Evolutionary conservation across 2,113 vertebrate genomes (phyloP).

Genomic region (Periophthalmodon schlosseri): DNA sequence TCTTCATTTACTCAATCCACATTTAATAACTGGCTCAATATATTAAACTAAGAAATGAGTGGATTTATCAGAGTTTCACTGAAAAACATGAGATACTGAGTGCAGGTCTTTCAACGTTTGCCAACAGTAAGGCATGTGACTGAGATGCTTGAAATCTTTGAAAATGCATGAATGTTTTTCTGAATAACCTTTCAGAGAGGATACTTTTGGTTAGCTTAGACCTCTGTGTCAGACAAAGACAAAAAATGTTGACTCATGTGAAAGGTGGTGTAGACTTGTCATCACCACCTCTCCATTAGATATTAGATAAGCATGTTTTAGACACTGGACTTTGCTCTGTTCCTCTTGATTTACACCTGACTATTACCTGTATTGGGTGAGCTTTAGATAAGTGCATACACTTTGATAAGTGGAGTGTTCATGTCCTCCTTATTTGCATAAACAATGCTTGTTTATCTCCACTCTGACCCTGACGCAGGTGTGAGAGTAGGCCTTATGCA

Average conservation of each 20-base stretch:
- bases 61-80: not conserved
- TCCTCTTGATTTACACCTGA: constrained; percentile 32
- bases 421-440: not conserved
- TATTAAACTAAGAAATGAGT: not conserved
- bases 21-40: not conserved
- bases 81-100: not conserved
- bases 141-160: not conserved
- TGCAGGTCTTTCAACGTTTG: not conserved
- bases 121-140: constrained; percentile 3
- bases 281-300: constrained; percentile 19
- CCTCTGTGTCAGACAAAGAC: not conserved
- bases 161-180: not conserved
- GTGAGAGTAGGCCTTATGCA: constrained; percentile 31
- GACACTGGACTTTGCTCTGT: constrained; percentile 31
- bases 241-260: not conserved
- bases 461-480: constrained; percentile 19
- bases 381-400: not conserved
- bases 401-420: constrained; percentile 5
- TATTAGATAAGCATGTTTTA: constrained; percentile 37
- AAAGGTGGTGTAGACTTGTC: not conserved
- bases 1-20: not conserved
- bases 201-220: not conserved
- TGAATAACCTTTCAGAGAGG: not conserved
- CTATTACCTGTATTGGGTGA: not conserved
- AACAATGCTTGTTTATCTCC: not conserved